These are phyloP conservation scores for Brachionus rotundiformis DNA, from an alignment of 1,140 invertebrate species.

Conservation along the genomic window DNA sequence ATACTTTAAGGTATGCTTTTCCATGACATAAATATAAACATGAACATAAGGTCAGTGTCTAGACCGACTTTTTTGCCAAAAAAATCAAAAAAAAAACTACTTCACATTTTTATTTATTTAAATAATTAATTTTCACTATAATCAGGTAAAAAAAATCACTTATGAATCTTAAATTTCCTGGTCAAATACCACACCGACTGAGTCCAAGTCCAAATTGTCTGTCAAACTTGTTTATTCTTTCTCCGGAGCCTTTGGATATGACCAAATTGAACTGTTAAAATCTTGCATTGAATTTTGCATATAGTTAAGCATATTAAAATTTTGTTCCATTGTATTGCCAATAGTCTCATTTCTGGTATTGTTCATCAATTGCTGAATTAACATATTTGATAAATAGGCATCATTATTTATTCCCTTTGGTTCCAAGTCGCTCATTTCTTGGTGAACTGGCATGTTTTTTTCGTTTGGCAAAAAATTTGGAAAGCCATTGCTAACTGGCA, in stretches of 20 bases:
- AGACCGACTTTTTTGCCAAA: neutral
- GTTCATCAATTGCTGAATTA: conserved; percentile 28
- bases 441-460: neutral
- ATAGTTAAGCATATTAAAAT: neutral
- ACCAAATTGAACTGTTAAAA: neutral
- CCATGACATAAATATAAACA: neutral
- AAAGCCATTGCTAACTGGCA: neutral
- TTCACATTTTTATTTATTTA: neutral
- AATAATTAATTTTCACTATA: neutral
- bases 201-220: neutral
- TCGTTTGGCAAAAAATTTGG: conserved; percentile 38
- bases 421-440: neutral
- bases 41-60: neutral
- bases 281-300: neutral
- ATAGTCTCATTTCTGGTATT: neutral
- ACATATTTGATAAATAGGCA: neutral
- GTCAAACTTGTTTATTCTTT: neutral
- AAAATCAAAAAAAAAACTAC: neutral
- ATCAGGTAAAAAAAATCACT: neutral
- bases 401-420: neutral
- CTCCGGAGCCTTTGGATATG: neutral
- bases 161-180: neutral
- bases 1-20: neutral
- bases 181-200: neutral
- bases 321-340: neutral